Base-by-base conservation (phyloP, 2,797 vertebrate genomes). In the Pelodytes ibericus region DNA sequence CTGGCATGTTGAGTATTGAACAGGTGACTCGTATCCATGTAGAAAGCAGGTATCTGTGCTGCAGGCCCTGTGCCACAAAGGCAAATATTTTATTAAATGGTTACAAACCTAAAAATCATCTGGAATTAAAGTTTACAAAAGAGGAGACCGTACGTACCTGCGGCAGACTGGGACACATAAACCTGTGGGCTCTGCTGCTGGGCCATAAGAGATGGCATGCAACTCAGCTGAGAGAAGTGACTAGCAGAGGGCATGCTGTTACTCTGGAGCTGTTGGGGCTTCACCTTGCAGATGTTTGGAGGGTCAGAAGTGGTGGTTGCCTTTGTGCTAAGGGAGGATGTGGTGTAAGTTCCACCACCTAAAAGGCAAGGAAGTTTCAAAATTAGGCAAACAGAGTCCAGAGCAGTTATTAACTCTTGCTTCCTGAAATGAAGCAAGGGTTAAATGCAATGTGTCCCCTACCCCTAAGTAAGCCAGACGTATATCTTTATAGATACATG, bases 271-370 rank as follows among this genome's bases (percentile, higher is more conserved):
- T 98, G 98, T 77, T 99, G 98, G 36, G 98, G 98, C 80, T 99
- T 99, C 88, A 99, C 98, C 87, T 99, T 99, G 85, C 98, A 99
- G 85, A 99, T 99, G 81, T 99, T 99, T 3, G 98, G 98, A 73
- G 97, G 97, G 81, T 99, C 98, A 0, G 96, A 97, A 4, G 95
- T 96, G 9, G 95, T 95, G 44, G 98, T 95, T 61, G 96, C 95
- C 89, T 98, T 99, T 0, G 98, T 99, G 87, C 95, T 95, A 77
- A 98, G 90, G 22, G 98, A 99, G 25, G 97, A 97, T 0, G 98
- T 99, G 60, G 97, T 99, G 26, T 99, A 99, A 36, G 98, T 99
- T 70, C 94, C 95, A 81, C 95, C 92, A 81, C 94, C 98, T 97
- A 85, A 27, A 67, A 25, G 72, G 27, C 71, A 56, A 47, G 1